phyloP scores from a whole-genome alignment of 2,888 invertebrate species.

The Caenorhabditis imperialis region DNA sequence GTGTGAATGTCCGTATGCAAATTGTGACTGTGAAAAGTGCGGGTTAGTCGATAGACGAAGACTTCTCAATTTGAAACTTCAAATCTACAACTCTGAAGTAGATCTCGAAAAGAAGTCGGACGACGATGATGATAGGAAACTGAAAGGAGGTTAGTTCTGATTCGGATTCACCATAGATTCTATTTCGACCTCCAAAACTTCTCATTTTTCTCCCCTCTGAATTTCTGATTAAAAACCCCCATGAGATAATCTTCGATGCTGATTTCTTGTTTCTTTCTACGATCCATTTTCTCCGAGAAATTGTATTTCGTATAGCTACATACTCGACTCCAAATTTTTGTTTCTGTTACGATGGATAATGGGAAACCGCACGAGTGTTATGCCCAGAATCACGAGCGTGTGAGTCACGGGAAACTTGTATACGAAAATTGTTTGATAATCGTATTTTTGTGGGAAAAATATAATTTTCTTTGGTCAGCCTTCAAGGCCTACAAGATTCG shows the following conservation, averaged over 20 bases:
- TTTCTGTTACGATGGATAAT: slow-evolving; percentile 5
- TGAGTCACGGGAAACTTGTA: slow-evolving; percentile 14
- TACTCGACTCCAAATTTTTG: slow-evolving; percentile 18
- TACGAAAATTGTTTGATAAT: no score
- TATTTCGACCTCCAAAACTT: background rate
- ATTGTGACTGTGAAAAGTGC: slow-evolving; percentile 69
- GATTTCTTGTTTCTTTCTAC: slow-evolving; percentile 8
- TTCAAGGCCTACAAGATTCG: no score
- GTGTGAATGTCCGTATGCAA: slow-evolving; percentile 70
- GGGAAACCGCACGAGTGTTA: background rate
- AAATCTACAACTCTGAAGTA: slow-evolving; percentile 65
- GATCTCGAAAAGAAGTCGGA: slow-evolving; percentile 43
- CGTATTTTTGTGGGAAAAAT: no score
- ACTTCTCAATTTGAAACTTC: slow-evolving; percentile 67
- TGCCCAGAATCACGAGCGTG: slow-evolving; percentile 7
- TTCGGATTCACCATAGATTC: slow-evolving; percentile 5
- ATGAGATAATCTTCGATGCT: no score
- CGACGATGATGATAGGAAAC: slow-evolving; percentile 54
- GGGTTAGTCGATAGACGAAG: slow-evolving; percentile 69
- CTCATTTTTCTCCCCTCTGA: background rate
- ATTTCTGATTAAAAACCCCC: no score
- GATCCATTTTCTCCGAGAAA: background rate
- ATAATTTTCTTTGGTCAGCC: no score
- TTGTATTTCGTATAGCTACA: slow-evolving; percentile 18
- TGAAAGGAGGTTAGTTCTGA: slow-evolving; percentile 62